Evolutionary conservation across 2,113 vertebrate genomes (phyloP).

Genomic region (Centrocercus urophasianus): DNA sequence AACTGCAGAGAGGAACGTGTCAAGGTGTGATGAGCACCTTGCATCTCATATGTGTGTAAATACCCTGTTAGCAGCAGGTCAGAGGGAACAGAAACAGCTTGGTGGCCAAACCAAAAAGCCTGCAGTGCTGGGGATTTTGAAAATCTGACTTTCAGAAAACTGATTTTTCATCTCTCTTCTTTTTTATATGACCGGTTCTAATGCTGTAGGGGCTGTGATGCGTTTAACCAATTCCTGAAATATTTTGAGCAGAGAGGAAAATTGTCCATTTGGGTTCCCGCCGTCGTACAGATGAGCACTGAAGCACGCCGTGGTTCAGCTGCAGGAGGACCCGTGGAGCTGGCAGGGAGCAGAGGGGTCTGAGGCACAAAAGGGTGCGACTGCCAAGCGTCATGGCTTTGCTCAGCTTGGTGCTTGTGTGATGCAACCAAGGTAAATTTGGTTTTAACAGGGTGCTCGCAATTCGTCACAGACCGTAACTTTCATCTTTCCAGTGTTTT

Average conservation of each 20-base stretch:
- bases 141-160: not conserved
- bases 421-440: not conserved
- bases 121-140: not conserved
- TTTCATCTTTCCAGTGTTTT: not conserved
- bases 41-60: not conserved
- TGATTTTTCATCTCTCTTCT: not conserved
- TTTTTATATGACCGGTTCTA: accelerated
- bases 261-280: not conserved
- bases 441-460: not conserved
- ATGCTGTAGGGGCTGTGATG: not conserved
- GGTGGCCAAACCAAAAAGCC: not conserved
- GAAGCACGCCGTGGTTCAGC: not conserved
- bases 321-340: not conserved
- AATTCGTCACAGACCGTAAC: not conserved
- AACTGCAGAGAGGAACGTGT: not conserved
- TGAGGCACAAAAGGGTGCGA: not conserved
- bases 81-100: not conserved
- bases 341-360: no score
- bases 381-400: not conserved
- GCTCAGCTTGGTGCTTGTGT: not conserved
- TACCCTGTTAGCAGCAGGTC: not conserved
- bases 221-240: not conserved
- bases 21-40: not conserved
- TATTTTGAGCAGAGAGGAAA: not conserved
- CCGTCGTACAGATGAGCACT: not conserved